Conservation (phyloP, 2,113 vertebrate genomes). For the Agelaius tricolor region DNA sequence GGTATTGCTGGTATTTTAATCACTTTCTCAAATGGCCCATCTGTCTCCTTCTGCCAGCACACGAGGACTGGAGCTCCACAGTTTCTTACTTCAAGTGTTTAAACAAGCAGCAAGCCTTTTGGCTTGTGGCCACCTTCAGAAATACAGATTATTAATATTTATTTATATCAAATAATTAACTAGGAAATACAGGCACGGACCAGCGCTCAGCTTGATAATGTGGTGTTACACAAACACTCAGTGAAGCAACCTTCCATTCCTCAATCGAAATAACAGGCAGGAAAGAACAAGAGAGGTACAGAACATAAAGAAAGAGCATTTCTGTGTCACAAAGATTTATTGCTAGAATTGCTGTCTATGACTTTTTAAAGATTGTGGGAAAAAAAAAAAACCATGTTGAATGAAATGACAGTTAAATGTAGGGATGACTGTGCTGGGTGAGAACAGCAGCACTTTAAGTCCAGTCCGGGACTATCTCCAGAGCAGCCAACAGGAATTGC, state of each 20-base stretch:
- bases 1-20: slow-evolving; percentile 28
- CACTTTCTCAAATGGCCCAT: not conserved
- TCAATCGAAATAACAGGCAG: not conserved
- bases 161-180: not conserved
- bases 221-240: not conserved
- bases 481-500: not conserved
- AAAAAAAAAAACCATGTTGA: rapidly evolving
- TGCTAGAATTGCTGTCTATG: not conserved
- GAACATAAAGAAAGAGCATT: not conserved
- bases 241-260: not conserved
- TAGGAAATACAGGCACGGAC: not conserved
- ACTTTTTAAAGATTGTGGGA: not conserved
- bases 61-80: not conserved
- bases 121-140: not conserved
- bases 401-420: not conserved
- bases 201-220: not conserved
- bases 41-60: not conserved
- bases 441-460: not conserved
- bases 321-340: not conserved
- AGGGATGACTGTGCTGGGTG: not conserved
- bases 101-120: not conserved
- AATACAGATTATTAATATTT: not conserved
- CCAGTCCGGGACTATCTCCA: not conserved
- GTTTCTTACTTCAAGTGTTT: not conserved
- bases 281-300: not conserved